Conservation (phyloP, 2,888 invertebrate species). For the Cheilosia pagana region DNA sequence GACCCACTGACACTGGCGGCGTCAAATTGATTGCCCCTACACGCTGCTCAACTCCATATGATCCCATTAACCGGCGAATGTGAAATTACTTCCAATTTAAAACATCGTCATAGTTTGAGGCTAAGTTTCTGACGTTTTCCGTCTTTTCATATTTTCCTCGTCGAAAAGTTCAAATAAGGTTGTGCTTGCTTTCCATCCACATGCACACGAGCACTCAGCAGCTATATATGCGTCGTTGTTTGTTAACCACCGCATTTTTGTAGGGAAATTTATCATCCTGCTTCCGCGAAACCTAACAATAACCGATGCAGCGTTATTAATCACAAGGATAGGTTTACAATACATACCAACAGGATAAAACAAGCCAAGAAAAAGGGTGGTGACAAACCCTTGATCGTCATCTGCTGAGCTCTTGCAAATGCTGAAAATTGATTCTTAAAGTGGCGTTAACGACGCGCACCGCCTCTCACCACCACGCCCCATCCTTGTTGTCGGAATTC, state of each 20-base stretch:
- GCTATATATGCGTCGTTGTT: neutral
- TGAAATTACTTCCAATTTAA: slow-evolving; percentile 17
- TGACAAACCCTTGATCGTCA: neutral
- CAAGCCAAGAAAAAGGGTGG: too few species aligned
- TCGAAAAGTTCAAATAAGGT: slow-evolving; percentile 25
- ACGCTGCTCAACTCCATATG: too few species aligned
- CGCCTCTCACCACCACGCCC: slow-evolving; percentile 34
- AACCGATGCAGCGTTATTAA: neutral
- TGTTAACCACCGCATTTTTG: neutral
- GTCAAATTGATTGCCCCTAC: too few species aligned
- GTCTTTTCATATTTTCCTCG: slow-evolving; percentile 20
- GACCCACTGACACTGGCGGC: too few species aligned
- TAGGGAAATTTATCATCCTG: slow-evolving; percentile 5
- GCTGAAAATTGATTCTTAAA: slow-evolving; percentile 43
- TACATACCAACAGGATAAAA: neutral
- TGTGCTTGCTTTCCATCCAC: slow-evolving; percentile 5
- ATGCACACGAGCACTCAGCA: neutral
- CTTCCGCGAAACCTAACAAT: slow-evolving; percentile 2
- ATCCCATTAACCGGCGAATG: neutral
- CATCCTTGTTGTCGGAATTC: slow-evolving; percentile 29
- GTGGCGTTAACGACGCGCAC: slow-evolving; percentile 13
- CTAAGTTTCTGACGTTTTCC: slow-evolving; percentile 32
- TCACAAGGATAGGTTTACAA: neutral
- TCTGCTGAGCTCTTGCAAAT: neutral
- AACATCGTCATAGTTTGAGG: slow-evolving; percentile 14